phyloP scores from a whole-genome alignment of 2,113 vertebrate genomes.

The human region DNA sequence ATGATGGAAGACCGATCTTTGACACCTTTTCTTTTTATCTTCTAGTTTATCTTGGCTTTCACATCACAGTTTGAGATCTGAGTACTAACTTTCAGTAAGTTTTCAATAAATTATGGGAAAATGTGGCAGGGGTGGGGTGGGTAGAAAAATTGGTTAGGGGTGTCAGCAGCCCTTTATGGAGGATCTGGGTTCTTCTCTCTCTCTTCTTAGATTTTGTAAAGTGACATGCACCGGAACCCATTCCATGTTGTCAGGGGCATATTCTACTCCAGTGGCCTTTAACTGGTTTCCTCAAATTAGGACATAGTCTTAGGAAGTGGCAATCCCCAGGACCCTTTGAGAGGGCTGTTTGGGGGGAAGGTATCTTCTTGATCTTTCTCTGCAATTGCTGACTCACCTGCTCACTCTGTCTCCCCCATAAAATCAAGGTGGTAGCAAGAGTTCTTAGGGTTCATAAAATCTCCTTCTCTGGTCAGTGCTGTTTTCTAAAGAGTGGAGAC shows the following conservation, averaged over 20 bases:
- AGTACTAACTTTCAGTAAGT: background rate
- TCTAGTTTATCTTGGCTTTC: background rate
- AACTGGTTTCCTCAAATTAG: background rate
- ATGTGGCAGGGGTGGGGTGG: background rate
- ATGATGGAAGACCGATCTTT: background rate
- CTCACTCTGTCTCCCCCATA: background rate
- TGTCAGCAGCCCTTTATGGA: background rate
- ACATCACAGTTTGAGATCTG: background rate
- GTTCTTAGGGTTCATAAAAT: background rate
- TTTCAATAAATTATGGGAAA: background rate
- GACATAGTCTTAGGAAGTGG: background rate
- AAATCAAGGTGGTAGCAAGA: background rate
- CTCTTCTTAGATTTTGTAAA: background rate
- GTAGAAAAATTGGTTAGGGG: background rate
- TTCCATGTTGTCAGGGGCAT: background rate
- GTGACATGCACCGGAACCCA: background rate
- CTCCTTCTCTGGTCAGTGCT: background rate
- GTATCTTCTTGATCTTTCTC: background rate
- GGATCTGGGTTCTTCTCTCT: background rate
- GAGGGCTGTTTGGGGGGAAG: background rate
- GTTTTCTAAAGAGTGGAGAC: background rate
- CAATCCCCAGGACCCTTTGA: background rate
- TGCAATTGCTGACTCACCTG: background rate
- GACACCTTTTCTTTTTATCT: background rate
- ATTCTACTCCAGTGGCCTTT: background rate